phyloP scores from a whole-genome alignment of 2,888 invertebrate species.

The Hoplodrina ambigua region DNA sequence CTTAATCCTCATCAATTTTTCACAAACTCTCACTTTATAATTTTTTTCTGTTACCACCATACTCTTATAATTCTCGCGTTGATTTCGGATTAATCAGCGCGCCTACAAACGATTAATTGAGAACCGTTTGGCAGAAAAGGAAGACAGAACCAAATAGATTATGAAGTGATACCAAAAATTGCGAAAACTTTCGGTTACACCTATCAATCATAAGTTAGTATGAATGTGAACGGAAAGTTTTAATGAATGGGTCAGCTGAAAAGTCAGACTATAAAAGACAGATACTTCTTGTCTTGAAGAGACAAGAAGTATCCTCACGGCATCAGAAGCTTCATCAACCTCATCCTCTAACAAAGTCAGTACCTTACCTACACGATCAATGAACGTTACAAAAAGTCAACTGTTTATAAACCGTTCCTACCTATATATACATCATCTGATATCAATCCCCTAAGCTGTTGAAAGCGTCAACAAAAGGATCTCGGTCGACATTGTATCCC shows the following conservation, averaged over 20 bases:
- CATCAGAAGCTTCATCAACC: no score
- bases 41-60: slow-evolving; percentile 18
- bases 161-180: background rate
- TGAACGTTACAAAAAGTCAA: background rate
- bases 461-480: slow-evolving; percentile 42
- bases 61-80: slow-evolving; percentile 24
- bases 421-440: slow-evolving; percentile 5
- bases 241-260: no score
- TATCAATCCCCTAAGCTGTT: slow-evolving; percentile 34
- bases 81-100: slow-evolving; percentile 23
- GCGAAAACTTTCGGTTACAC: no score
- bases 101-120: background rate
- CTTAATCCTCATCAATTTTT: slow-evolving; percentile 71
- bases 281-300: no score
- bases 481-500: slow-evolving; percentile 28
- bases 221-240: no score
- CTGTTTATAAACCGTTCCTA: background rate
- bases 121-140: background rate
- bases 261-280: no score
- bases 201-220: no score
- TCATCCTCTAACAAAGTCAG: background rate
- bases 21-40: slow-evolving; percentile 56
- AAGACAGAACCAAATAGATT: no score
- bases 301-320: no score
- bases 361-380: background rate